A percentile compares a stretch with the other conserved stretches of the same genome.
Evolutionary conservation across 2,797 vertebrate species (phyloP).

Genomic region (Pelochelys cantorii): DNA sequence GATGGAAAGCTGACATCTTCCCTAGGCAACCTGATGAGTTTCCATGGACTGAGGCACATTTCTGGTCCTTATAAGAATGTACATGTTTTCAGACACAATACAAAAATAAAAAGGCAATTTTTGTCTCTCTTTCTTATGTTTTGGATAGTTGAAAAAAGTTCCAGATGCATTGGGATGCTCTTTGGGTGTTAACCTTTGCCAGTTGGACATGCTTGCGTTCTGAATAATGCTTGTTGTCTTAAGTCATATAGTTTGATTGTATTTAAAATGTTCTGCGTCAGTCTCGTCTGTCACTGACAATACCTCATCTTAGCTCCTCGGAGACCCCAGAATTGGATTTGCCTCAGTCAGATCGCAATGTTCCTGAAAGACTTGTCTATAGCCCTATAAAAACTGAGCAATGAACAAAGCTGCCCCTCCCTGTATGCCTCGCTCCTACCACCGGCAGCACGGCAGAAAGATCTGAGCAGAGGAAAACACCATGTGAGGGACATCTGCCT

Average conservation of each 20-base stretch:
- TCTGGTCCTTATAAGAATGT: slow-evolving; percentile 52
- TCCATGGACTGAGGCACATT: slow-evolving; percentile 20
- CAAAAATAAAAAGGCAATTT: slow-evolving; percentile 14
- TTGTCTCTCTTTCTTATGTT: slow-evolving; percentile 10
- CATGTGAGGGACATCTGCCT: not conserved
- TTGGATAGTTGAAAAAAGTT: slow-evolving; percentile 38
- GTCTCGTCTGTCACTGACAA: slow-evolving; percentile 30
- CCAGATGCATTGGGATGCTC: slow-evolving; percentile 19
- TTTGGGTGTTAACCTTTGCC: slow-evolving; percentile 47
- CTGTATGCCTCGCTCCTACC: not conserved
- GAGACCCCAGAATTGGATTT: slow-evolving; percentile 35
- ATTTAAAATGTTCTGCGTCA: slow-evolving; percentile 39
- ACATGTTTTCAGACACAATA: slow-evolving; percentile 46
- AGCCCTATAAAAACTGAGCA: slow-evolving; percentile 15
- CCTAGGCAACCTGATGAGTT: slow-evolving; percentile 53
- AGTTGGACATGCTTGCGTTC: not conserved
- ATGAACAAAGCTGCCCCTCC: not conserved
- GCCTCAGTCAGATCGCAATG: slow-evolving; percentile 43
- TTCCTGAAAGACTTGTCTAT: slow-evolving; percentile 16
- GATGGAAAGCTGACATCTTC: slow-evolving; percentile 66
- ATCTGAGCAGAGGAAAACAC: not conserved
- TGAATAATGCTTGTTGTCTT: slow-evolving; percentile 51
- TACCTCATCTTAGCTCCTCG: slow-evolving; percentile 30
- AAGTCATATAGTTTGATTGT: slow-evolving; percentile 23
- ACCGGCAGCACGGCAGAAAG: not conserved